Evolutionary conservation across 2,888 invertebrate genomes (phyloP).

Genomic region (Ormia ochracea): DNA sequence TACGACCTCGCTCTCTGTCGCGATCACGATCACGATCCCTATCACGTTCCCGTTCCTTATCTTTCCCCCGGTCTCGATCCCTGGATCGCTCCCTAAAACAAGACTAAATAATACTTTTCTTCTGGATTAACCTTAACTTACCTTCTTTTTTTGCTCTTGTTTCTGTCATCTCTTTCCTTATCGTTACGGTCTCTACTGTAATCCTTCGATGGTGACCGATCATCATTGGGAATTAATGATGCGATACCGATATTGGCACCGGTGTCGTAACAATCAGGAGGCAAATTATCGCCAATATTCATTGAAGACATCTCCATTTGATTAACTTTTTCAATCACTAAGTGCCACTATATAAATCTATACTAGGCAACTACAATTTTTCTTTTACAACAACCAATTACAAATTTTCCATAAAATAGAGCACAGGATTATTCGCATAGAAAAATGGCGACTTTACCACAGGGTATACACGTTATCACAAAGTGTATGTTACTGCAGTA

Average conservation of each 20-base stretch:
- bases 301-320: slow-evolving; percentile 46
- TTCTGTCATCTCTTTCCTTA: slow-evolving; percentile 64
- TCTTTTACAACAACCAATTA: too few species aligned
- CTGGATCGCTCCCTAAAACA: slow-evolving; percentile 60
- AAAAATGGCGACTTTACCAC: too few species aligned
- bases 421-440: too few species aligned
- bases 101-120: not conserved
- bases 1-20: slow-evolving; percentile 45
- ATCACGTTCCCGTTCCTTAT: slow-evolving; percentile 52
- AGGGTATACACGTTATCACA: too few species aligned
- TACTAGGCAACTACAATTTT: too few species aligned
- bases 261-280: slow-evolving; percentile 33
- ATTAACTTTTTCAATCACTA: slow-evolving; percentile 6
- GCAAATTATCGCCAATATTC: slow-evolving; percentile 19
- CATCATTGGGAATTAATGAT: slow-evolving; percentile 62
- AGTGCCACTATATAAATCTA: not conserved
- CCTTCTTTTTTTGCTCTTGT: slow-evolving; percentile 67
- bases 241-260: slow-evolving; percentile 57
- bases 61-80: slow-evolving; percentile 55
- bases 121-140: slow-evolving; percentile 26
- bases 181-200: slow-evolving; percentile 39
- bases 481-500: too few species aligned
- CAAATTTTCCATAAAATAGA: too few species aligned
- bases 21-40: slow-evolving; percentile 46
- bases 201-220: slow-evolving; percentile 66